Evolutionary conservation across 1,140 invertebrate species (phyloP), one percentile per base, ranked within the genome.

Genomic region (Adelges cooleyi): DNA sequence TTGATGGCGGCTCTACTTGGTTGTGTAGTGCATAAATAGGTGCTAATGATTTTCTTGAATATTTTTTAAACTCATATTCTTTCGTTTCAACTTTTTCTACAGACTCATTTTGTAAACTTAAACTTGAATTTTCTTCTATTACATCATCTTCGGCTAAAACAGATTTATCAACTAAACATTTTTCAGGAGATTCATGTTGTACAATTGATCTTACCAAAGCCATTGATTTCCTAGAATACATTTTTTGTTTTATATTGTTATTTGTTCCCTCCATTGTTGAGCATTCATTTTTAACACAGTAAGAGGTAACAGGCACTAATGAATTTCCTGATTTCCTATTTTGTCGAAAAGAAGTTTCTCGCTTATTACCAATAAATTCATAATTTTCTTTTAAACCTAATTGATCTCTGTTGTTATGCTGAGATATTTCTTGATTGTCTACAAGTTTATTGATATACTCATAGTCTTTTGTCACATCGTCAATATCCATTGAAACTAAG

Each of bases 401-500:
- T n/a, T n/a, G n/a, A n/a, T n/a, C n/a, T n/a, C n/a, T n/a, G n/a
- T n/a, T n/a, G n/a, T n/a, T n/a, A n/a, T n/a, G n/a, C n/a, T n/a
- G n/a, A n/a, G n/a, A n/a, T n/a, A n/a, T n/a, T n/a, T n/a, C n/a
- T n/a, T n/a, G n/a, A n/a, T n/a, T n/a, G n/a, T n/a, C n/a, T n/a
- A 23, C 18, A 54, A 17, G 23, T 38, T 15, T 54, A 53, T 13
- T 36, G 18, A 38, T 36, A 54, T 27, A 17, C 44, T 27, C 23
- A 59, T 25, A 25, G 27, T 5, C 38, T 17, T 44, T 36, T 17
- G 18, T 25, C 27, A n/a, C 23, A 42, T 36, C 36, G 25, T 42
- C 53, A 42, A 59, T 44, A 29, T 59, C 53, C 53, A 59, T 59
- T 44, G 53, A 59, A 44, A 59, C n/a, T 22, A 59, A 15, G 44